Percentiles rank a stretch among this genome's conserved stretches.
Evolutionary conservation across 2,888 invertebrate genomes (phyloP).

Genomic region (Leptinotarsa haldemani): DNA sequence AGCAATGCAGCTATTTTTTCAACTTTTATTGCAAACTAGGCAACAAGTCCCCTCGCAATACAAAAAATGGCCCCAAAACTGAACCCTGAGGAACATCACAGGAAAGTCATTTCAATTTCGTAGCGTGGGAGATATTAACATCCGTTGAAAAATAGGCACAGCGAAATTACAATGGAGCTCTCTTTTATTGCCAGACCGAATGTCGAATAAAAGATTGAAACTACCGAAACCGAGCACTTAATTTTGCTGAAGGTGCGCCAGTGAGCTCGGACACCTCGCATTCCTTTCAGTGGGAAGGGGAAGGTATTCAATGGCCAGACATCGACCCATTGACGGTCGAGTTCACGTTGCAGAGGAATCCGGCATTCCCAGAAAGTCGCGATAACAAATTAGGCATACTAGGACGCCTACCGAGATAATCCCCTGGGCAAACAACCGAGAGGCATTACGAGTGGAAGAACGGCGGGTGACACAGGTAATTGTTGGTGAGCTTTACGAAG

Average conservation of each 20-base stretch:
- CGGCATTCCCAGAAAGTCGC: slow-evolving; percentile 30
- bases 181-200: not conserved
- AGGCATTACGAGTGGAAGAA: not conserved
- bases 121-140: no score
- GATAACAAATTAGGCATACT: slow-evolving; percentile 29
- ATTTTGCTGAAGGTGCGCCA: slow-evolving; percentile 29
- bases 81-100: no score
- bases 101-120: no score
- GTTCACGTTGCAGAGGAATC: slow-evolving; percentile 28
- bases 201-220: not conserved
- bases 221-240: not conserved
- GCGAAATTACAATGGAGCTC: not conserved
- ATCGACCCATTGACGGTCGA: slow-evolving; percentile 35
- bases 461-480: not conserved
- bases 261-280: slow-evolving; percentile 37
- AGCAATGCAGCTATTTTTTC: no score
- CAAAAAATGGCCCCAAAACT: no score
- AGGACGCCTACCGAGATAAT: slow-evolving; percentile 21
- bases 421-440: slow-evolving; percentile 7
- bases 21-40: no score
- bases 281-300: slow-evolving; percentile 32
- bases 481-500: not conserved
- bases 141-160: not conserved
- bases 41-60: no score
- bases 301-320: slow-evolving; percentile 34